phyloP scores from a whole-genome alignment of 2,113 vertebrate genomes.

The Coracopsis vasa region DNA sequence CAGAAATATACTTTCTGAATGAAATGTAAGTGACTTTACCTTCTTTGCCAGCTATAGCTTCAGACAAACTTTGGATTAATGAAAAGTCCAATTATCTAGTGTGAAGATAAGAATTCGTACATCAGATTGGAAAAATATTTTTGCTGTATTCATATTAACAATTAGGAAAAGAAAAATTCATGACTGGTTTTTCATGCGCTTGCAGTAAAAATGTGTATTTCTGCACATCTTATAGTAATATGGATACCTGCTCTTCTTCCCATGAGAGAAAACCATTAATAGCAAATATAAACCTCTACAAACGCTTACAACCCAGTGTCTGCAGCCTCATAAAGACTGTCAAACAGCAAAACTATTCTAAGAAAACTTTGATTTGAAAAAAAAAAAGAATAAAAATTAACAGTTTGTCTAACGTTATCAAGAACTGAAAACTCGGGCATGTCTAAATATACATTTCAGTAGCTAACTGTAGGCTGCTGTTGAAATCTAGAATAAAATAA shows the following conservation, averaged over 20 bases:
- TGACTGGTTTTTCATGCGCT: neutral
- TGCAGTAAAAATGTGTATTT: neutral
- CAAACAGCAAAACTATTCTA: neutral
- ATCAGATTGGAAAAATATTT: neutral
- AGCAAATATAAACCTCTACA: neutral
- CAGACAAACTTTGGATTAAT: neutral
- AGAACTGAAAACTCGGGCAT: neutral
- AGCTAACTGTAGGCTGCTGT: neutral
- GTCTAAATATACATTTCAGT: neutral
- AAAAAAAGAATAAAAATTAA: neutral
- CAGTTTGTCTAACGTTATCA: neutral
- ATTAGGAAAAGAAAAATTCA: neutral
- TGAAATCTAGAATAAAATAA: neutral
- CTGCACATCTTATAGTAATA: neutral
- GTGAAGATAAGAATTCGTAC: neutral
- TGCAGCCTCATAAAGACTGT: neutral
- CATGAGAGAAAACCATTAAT: rapidly evolving
- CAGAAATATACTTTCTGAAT: neutral
- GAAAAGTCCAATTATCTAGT: neutral
- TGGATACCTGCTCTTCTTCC: neutral
- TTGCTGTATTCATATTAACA: neutral
- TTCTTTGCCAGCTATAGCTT: neutral
- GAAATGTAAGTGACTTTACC: neutral
- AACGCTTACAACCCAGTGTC: neutral
- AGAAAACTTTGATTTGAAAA: neutral